Evolutionary conservation across 2,797 vertebrate species (phyloP).

Genomic region (Delichon dasypus): DNA sequence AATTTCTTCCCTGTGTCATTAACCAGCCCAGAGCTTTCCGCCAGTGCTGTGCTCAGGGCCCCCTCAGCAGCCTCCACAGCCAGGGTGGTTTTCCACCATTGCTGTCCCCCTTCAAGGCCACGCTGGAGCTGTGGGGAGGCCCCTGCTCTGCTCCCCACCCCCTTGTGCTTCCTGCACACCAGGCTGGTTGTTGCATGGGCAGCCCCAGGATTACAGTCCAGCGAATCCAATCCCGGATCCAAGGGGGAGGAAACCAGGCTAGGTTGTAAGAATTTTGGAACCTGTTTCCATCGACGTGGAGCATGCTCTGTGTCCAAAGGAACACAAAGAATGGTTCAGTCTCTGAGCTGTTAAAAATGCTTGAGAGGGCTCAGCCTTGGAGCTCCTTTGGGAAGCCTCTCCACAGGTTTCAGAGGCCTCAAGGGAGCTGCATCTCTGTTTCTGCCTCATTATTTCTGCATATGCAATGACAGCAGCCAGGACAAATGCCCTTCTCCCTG

Average conservation of each 20-base stretch:
- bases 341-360: neutral
- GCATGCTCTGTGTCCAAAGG: neutral
- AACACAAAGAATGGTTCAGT: neutral
- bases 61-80: neutral
- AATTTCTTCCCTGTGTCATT: neutral
- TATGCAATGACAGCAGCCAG: neutral
- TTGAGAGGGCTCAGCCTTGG: neutral
- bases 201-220: neutral
- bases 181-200: neutral
- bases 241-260: neutral
- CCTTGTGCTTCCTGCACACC: neutral
- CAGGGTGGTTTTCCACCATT: neutral
- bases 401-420: neutral
- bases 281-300: neutral
- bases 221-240: neutral
- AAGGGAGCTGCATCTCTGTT: neutral
- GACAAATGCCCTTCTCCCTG: neutral
- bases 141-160: neutral
- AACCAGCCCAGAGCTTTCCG: neutral
- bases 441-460: constrained; percentile 3
- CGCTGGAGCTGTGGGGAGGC: neutral
- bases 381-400: neutral
- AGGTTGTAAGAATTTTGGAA: neutral
- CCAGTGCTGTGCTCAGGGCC: neutral
- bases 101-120: neutral